A percentile compares a stretch with the other conserved stretches of the same genome.
Conservation (phyloP, 1,140 invertebrate genomes). For the Armadillidium nasatum region DNA sequence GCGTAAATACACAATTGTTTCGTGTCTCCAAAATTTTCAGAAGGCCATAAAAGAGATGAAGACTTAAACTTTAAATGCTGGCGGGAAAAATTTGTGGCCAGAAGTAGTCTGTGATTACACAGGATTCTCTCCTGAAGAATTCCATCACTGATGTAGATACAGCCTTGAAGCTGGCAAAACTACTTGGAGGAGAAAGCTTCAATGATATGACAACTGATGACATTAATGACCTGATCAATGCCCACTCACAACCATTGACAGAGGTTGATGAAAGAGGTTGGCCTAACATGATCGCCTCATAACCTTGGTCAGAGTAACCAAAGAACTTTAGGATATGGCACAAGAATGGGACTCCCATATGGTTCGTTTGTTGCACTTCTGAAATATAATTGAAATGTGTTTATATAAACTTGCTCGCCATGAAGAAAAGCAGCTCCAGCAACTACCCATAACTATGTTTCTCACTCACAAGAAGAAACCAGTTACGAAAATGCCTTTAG, state of each 20-base stretch:
- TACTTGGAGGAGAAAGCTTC: conserved; percentile 38
- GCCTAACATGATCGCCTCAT: background rate
- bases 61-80: conserved; percentile 22
- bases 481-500: background rate
- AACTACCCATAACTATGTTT: conserved; percentile 19
- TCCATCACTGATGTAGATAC: conserved; percentile 24
- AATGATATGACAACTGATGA: conserved; percentile 44
- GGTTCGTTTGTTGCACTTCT: background rate
- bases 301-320: conserved; percentile 9
- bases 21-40: too few relatives aligned
- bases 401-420: background rate
- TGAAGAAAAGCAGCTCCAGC: conserved; percentile 24
- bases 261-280: background rate
- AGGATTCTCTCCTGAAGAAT: conserved; percentile 16
- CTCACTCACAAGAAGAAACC: conserved; percentile 16
- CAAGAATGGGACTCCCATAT: conserved; percentile 12
- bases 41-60: conserved; percentile 30
- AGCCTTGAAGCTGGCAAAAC: conserved; percentile 48
- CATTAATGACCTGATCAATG: conserved; percentile 26
- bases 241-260: conserved; percentile 28
- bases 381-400: background rate
- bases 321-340: background rate
- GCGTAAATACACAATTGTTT: too few relatives aligned
- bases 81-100: conserved; percentile 25
- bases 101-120: conserved; percentile 13